A percentile compares a stretch with the other conserved stretches of the same genome.
phyloP scores from a whole-genome alignment of 1,140 invertebrate genomes.

The Trichomalopsis sarcophagae region DNA sequence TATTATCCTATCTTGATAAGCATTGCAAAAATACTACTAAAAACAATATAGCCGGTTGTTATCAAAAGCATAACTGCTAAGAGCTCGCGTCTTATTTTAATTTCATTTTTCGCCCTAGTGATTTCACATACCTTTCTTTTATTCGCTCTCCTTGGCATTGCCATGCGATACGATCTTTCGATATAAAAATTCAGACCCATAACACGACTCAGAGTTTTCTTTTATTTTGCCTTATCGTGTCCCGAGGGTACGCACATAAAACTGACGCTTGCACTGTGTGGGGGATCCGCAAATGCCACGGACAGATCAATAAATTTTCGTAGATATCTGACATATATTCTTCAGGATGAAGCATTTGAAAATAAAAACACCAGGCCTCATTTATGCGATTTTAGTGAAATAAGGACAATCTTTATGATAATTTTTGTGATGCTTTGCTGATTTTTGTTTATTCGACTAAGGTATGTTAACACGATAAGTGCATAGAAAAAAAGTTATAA shows the following conservation, averaged over 20 bases:
- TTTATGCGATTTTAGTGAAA: constrained; percentile 36
- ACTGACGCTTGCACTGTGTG: constrained; percentile 59
- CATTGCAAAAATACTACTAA: no score
- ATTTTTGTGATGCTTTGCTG: constrained; percentile 48
- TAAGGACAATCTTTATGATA: constrained; percentile 53
- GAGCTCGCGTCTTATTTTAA: constrained; percentile 42
- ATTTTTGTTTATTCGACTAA: not conserved
- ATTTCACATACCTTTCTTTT: constrained; percentile 31
- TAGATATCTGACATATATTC: constrained; percentile 67
- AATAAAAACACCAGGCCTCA: constrained; percentile 53
- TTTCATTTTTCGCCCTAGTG: constrained; percentile 44
- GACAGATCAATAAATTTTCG: constrained; percentile 72
- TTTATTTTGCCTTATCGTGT: constrained; percentile 67
- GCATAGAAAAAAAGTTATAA: no score
- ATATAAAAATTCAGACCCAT: constrained; percentile 73
- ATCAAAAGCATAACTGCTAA: constrained; percentile 25
- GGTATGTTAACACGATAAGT: no score
- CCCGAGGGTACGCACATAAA: constrained; percentile 66
- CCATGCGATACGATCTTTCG: constrained; percentile 66
- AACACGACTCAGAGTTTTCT: constrained; percentile 62
- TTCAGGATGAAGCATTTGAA: constrained; percentile 50
- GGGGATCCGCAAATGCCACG: constrained; percentile 45
- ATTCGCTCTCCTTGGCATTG: constrained; percentile 35
- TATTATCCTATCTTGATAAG: not conserved
- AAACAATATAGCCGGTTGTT: constrained; percentile 40